Evolutionary conservation across 2,888 invertebrate species (phyloP).

Genomic region (Nesidiocoris tenuis): DNA sequence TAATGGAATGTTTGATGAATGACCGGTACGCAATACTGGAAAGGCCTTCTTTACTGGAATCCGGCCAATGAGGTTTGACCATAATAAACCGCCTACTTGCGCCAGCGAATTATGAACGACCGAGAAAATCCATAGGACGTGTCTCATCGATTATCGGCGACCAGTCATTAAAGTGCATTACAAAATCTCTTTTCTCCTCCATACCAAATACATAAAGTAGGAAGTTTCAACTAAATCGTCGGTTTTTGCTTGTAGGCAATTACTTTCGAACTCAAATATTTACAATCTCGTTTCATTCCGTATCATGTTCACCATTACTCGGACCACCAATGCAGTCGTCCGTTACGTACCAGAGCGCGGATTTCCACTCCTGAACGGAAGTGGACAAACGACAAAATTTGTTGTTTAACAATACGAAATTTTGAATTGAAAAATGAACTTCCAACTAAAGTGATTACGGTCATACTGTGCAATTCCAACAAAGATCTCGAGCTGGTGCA

Average conservation of each 20-base stretch:
- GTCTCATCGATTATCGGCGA: background rate
- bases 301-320: background rate
- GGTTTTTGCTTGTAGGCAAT: background rate
- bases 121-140: background rate
- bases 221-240: background rate
- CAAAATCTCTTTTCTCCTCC: background rate
- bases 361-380: background rate
- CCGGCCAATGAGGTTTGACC: background rate
- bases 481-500: no score
- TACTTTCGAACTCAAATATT: background rate
- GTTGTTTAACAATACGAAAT: background rate
- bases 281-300: background rate
- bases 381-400: background rate
- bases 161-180: background rate
- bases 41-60: background rate
- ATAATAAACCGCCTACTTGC: background rate
- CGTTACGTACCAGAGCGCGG: background rate
- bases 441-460: no score
- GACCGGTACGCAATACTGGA: background rate
- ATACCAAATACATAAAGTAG: background rate
- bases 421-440: no score
- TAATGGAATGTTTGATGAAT: background rate
- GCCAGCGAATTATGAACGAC: background rate
- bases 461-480: no score
- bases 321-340: background rate